Conservation (phyloP, 2,797 vertebrate genomes). For the Paramormyrops hopkinsi region DNA sequence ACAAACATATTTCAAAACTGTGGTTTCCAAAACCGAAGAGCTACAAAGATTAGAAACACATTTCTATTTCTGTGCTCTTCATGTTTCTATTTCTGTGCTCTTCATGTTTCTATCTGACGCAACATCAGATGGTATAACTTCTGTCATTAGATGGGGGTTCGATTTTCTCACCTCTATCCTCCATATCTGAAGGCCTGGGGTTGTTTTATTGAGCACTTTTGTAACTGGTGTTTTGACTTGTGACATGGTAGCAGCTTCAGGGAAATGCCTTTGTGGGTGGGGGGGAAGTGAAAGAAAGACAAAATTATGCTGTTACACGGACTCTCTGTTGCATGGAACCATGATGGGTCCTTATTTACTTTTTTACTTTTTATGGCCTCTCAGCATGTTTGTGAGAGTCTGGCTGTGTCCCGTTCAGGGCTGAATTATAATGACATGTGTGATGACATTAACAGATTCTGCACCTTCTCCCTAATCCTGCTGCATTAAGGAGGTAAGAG, state of each 20-base stretch:
- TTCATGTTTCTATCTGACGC: background rate
- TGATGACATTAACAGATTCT: background rate
- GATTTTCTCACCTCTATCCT: constrained; percentile 70
- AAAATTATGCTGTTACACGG: background rate
- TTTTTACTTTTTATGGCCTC: background rate
- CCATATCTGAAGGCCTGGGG: constrained; percentile 77
- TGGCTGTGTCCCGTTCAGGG: background rate
- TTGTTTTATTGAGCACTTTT: constrained; percentile 69
- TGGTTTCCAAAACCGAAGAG: background rate
- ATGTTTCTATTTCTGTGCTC: background rate
- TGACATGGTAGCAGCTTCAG: constrained; percentile 57
- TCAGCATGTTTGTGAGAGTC: background rate
- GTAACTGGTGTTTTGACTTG: constrained; percentile 59
- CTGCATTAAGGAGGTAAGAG: background rate
- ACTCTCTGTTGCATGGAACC: background rate
- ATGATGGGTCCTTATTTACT: background rate
- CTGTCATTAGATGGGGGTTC: background rate
- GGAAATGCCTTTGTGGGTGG: constrained; percentile 27
- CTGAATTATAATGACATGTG: background rate
- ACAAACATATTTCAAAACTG: background rate
- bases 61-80: background rate
- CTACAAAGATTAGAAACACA: background rate
- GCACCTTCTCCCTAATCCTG: background rate
- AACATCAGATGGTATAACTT: background rate
- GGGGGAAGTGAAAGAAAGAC: background rate